Base-by-base conservation (phyloP, 64 coral and sea anemone species). In the Montipora efflorescens region DNA sequence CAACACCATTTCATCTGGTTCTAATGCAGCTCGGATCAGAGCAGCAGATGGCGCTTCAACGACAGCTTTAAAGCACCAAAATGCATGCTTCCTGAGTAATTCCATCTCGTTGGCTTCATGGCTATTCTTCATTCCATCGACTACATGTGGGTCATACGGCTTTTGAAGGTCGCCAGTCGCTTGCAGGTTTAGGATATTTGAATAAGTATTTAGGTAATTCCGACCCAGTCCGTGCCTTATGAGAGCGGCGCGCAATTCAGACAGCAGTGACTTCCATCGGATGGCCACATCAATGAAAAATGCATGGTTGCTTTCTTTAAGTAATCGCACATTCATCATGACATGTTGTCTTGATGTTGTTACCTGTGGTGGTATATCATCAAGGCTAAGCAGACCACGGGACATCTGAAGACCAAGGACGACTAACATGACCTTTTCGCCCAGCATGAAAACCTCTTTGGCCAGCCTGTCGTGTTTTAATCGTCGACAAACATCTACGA, bases 371-470 rank as follows among this genome's bases (percentile, higher is more conserved):
- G 75, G 75, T 77, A 77, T 77, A 77, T 77, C 75, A 77, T 77
- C 75, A 77, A 77, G 75, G 75, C 75, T 77, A 45, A 47, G 75
- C 75, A 77, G 75, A 77, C 75, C 75, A 77, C 75, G 75, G 75
- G 25, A 77, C 75, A 77, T 77, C 75, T 77, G 75, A 77, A 77
- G 75, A 77, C 75, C 75, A 77, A 77, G 75, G 25, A 77, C 75
- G 75, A 77, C 75, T 77, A 77, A 77, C 75, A 77, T 77, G 75
- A 77, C 75, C 75, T 77, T 77, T 77, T 77, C 75, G 75, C 75
- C 75, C 75, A 77, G 75, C 75, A 77, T 77, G 25, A 77, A 77
- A 77, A 77, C 75, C 75, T 77, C 75, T 77, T 77, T 77, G 75
- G 75, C 75, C 25, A 77, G 75, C 22, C 75, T 77, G 20, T 77